Base-by-base conservation (phyloP, 2,113 vertebrate species). In the Aptenodytes forsteri region DNA sequence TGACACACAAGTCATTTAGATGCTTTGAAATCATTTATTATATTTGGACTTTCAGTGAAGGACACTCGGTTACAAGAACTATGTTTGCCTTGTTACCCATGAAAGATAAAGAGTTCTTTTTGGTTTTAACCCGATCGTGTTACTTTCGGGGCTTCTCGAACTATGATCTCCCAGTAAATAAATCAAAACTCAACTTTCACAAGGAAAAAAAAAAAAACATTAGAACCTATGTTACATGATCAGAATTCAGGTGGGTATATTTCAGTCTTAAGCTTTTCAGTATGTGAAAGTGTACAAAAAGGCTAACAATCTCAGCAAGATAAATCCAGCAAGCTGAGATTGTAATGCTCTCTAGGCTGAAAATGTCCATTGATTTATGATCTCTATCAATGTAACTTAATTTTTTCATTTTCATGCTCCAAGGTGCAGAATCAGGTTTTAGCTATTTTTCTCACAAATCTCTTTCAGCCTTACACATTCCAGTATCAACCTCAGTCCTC, bases 41-140 rank as follows among this genome's bases (percentile, higher is more conserved):
- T 34, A 69, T 79, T 61, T 66, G 82, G 46, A 73, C 89, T 81
- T 86, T 47, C 79, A 86, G 38, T 17, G 36, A 94, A 92, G 67
- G 55, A 88, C 40, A 34, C 6, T 54, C 3, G 0, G 11, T 67
- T 90, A 86, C 13, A 83, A 73, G 58, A 97, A 72, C 59, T 42
- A n/a, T 47, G 54, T 80, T 85, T 89, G 54, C 54, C 75, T 66
- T 87, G 50, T 69, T 65, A 76, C 12, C n/a, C 26, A 34, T 10
- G 8, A 85, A 87, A 78, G 52, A 59, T 26, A 89, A 46, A 30
- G 40, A 40, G 23, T 10, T 71, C 4, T 42, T 73, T 71, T 34
- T n/a, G 8, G 13, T 83, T 95, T 95, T 83, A 87, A 91, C 27
- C 26, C 3, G 0, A 30, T 18, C 1, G 0, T 2, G 1, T 38